Evolutionary conservation across 2,113 vertebrate genomes (phyloP).

Genomic region (Tauraco erythrolophus): DNA sequence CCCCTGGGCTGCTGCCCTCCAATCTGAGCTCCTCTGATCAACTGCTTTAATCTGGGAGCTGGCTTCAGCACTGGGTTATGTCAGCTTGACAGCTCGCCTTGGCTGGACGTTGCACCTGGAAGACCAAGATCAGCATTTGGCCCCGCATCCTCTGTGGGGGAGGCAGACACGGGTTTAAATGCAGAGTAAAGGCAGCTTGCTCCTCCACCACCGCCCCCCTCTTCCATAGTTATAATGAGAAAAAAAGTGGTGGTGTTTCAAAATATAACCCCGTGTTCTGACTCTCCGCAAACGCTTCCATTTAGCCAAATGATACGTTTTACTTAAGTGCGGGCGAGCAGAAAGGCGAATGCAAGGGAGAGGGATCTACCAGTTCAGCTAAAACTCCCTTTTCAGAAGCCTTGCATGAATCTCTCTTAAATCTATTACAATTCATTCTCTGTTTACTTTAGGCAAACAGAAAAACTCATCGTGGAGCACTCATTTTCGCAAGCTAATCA

Average conservation of each 20-base stretch:
- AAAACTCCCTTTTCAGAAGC: constrained; percentile 54
- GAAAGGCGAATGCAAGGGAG: constrained; percentile 61
- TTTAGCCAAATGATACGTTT: constrained; percentile 56
- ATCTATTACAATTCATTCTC: constrained; percentile 75
- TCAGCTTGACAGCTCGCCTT: neutral
- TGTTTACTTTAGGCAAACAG: constrained; percentile 81
- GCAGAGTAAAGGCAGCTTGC: neutral
- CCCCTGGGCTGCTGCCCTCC: neutral
- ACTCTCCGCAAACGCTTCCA: constrained; percentile 26
- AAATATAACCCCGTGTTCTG: constrained; percentile 9
- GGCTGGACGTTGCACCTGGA: neutral
- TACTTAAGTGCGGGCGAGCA: constrained; percentile 34
- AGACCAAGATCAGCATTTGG: neutral
- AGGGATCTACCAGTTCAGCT: constrained; percentile 11
- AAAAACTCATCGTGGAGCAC: constrained; percentile 71
- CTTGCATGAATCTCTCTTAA: constrained; percentile 62
- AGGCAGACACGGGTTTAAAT: neutral
- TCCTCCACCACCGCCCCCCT: neutral
- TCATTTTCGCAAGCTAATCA: constrained; percentile 78
- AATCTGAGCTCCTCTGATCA: neutral
- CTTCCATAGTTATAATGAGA: neutral
- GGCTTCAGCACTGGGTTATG: fast-evolving
- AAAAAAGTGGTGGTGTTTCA: constrained; percentile 13
- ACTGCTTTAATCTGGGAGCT: neutral
- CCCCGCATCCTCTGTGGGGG: neutral